Percentiles rank a stretch among this genome's conserved stretches.
Conservation (phyloP, 2,113 vertebrate genomes). For the Cyphomyrus discorhynchus region DNA sequence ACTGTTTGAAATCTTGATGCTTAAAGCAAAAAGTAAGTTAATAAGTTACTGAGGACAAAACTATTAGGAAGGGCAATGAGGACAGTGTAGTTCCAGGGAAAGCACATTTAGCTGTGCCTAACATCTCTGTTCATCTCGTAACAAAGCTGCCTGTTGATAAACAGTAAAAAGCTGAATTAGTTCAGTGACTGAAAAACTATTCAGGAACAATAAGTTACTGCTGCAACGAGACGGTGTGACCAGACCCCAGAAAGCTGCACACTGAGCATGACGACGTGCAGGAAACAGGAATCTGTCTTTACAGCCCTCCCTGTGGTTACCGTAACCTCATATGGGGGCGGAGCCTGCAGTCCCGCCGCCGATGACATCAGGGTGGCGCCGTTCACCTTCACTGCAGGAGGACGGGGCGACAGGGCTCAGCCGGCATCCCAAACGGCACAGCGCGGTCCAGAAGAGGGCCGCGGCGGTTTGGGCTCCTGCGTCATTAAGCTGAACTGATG, state of each 20-base stretch:
- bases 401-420: background rate
- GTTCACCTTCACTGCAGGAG: background rate
- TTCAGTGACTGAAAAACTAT: background rate
- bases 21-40: background rate
- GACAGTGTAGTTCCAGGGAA: background rate
- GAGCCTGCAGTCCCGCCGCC: background rate
- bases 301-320: background rate
- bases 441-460: background rate
- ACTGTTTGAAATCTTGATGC: background rate
- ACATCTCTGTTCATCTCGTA: background rate
- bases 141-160: background rate
- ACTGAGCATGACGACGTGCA: background rate
- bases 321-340: background rate
- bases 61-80: background rate
- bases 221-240: background rate
- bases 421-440: background rate
- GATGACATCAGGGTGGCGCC: background rate
- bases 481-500: conserved; percentile 36
- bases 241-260: background rate
- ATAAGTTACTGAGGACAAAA: background rate
- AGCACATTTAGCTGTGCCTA: background rate
- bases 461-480: conserved; percentile 50
- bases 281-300: background rate
- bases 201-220: background rate
- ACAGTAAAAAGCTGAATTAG: background rate